Percentiles rank a stretch among this genome's conserved stretches.
Conservation (phyloP, 2,113 vertebrate genomes). For the Coryphaenoides rupestris region DNA sequence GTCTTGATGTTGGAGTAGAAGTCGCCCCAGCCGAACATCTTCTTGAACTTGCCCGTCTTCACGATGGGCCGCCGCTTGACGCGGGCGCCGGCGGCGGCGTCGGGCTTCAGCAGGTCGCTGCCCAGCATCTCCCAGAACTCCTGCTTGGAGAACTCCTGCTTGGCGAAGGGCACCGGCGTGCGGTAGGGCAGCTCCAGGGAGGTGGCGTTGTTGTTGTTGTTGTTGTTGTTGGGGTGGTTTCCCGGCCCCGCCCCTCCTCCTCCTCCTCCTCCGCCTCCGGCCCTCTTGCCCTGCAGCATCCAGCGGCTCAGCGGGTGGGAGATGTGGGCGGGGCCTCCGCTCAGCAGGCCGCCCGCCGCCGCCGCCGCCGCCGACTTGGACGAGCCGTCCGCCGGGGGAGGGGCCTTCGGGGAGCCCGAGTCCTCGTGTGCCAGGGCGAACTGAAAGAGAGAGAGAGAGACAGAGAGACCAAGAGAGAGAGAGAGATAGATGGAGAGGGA, state of each 20-base stretch:
- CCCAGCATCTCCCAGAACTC: slow-evolving; percentile 83
- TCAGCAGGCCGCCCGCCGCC: slow-evolving; percentile 72
- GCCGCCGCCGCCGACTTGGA: slow-evolving; percentile 69
- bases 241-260: too few relatives aligned
- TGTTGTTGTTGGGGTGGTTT: too few relatives aligned
- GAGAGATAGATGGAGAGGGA: not conserved
- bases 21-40: slow-evolving; percentile 98
- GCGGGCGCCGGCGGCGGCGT: slow-evolving; percentile 68
- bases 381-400: slow-evolving; percentile 48
- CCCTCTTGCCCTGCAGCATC: slow-evolving; percentile 75
- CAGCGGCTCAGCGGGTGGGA: slow-evolving; percentile 78
- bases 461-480: not conserved
- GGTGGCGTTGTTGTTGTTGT: slow-evolving; percentile 78
- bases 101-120: slow-evolving; percentile 70
- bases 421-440: slow-evolving; percentile 75
- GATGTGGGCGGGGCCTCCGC: slow-evolving; percentile 57
- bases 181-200: slow-evolving; percentile 79
- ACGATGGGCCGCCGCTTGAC: slow-evolving; percentile 78
- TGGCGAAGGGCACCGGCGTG: slow-evolving; percentile 73
- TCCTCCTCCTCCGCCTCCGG: too few relatives aligned
- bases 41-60: slow-evolving; percentile 84
- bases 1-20: slow-evolving; percentile 99
- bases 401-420: slow-evolving; percentile 55
- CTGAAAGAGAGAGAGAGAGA: slow-evolving; percentile 47
- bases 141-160: slow-evolving; percentile 79